Evolutionary conservation across 2,888 invertebrate genomes (phyloP).

Genomic region (Acanthococcus lagerstroemiae): DNA sequence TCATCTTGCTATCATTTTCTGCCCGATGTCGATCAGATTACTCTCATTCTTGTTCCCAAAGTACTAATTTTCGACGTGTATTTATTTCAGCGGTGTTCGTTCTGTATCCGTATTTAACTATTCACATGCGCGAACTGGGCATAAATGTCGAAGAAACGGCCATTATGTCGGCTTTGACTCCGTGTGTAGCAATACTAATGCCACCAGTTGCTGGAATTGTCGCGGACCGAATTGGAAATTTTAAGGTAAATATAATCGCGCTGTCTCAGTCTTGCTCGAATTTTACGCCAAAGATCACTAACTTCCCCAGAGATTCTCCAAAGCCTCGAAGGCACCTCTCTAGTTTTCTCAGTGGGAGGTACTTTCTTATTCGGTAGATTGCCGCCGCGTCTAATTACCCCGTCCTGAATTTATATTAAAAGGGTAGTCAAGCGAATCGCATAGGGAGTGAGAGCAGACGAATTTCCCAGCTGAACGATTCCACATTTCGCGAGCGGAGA

Average conservation of each 20-base stretch:
- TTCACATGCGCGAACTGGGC: constrained; percentile 68
- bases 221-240: constrained; percentile 70
- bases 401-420: too few species aligned
- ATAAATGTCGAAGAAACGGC: constrained; percentile 70
- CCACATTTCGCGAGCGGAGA: too few species aligned
- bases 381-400: too few species aligned
- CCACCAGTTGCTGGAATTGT: constrained; percentile 65
- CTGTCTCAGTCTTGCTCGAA: too few species aligned
- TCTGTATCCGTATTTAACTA: constrained; percentile 66
- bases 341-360: too few species aligned
- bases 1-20: not conserved
- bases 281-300: too few species aligned
- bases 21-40: not conserved
- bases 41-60: not conserved
- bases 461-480: too few species aligned
- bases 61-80: not conserved
- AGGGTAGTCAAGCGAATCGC: too few species aligned
- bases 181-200: constrained; percentile 64
- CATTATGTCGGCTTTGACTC: constrained; percentile 67
- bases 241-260: constrained; percentile 56
- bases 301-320: too few species aligned
- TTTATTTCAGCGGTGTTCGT: constrained; percentile 56
- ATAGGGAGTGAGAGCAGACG: too few species aligned
- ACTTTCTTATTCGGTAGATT: too few species aligned
- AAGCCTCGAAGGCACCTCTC: too few species aligned